phyloP scores from a whole-genome alignment of 2,113 vertebrate genomes.

The Urocolius indicus region DNA sequence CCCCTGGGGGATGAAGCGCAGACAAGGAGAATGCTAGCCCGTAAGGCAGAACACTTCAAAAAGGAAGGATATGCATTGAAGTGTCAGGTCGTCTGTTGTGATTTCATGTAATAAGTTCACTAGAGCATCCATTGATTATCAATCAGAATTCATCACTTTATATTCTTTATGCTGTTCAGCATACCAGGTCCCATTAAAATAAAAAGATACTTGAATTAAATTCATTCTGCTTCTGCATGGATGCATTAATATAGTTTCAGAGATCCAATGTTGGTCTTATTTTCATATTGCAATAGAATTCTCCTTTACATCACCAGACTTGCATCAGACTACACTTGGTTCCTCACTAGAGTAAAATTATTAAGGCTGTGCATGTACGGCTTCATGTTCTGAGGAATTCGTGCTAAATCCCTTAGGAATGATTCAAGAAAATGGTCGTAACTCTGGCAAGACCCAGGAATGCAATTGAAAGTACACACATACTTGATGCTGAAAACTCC shows the following conservation, averaged over 20 bases:
- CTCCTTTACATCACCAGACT: neutral
- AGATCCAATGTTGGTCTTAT: neutral
- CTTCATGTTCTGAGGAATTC: neutral
- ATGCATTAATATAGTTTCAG: neutral
- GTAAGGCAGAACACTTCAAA: slow-evolving; percentile 4
- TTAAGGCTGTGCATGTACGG: neutral
- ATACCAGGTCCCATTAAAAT: neutral
- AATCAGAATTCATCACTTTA: slow-evolving; percentile 3
- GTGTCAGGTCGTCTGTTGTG: slow-evolving; percentile 22
- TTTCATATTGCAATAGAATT: neutral
- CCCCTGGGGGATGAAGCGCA: neutral
- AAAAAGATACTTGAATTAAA: neutral
- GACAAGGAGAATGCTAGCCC: slow-evolving; percentile 1
- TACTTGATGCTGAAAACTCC: neutral
- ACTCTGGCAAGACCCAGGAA: neutral
- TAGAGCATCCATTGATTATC: slow-evolving; percentile 31
- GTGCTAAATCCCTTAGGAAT: neutral
- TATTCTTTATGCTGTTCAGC: neutral
- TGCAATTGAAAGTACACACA: neutral
- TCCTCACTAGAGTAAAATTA: neutral
- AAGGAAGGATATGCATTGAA: neutral
- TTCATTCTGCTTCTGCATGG: neutral
- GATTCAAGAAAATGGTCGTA: neutral
- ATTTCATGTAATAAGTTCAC: slow-evolving; percentile 26
- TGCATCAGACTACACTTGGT: neutral